phyloP scores from a whole-genome alignment of 2,888 invertebrate species.

The Drosophila parthenogenetica region DNA sequence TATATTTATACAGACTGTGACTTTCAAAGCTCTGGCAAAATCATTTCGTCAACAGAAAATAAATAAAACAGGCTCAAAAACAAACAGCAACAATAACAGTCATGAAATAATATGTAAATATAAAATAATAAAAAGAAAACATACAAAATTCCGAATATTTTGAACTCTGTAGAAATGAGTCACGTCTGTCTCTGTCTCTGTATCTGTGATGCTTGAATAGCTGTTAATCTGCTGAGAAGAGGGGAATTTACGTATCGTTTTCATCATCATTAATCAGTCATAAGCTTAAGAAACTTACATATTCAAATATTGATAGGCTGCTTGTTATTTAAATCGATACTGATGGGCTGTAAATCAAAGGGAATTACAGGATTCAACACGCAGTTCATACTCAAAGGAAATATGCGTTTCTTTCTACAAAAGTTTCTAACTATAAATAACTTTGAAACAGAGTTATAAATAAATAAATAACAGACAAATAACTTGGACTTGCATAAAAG shows the following conservation, averaged over 20 bases:
- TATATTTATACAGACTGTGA: conserved; percentile 5
- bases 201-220: conserved; percentile 3
- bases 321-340: conserved; percentile 11
- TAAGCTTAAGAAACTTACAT: conserved; percentile 1
- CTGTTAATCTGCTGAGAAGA: conserved; percentile 28
- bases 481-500: too few species aligned
- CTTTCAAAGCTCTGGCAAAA: conserved; percentile 28
- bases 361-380: background rate
- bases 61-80: conserved; percentile 28
- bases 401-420: too few species aligned
- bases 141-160: conserved; percentile 5
- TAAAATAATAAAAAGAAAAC: background rate
- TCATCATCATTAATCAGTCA: conserved; percentile 33
- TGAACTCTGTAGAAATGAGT: conserved; percentile 40
- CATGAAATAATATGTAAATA: conserved; percentile 29
- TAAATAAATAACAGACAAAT: too few species aligned
- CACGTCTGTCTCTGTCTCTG: conserved; percentile 20
- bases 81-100: conserved; percentile 24
- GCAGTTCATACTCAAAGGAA: too few species aligned
- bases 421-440: too few species aligned
- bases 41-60: conserved; percentile 45
- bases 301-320: conserved; percentile 5
- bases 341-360: conserved; percentile 22
- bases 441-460: too few species aligned
- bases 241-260: conserved; percentile 27